phyloP scores from a whole-genome alignment of 2,888 invertebrate genomes.

The Cantharis rufa region DNA sequence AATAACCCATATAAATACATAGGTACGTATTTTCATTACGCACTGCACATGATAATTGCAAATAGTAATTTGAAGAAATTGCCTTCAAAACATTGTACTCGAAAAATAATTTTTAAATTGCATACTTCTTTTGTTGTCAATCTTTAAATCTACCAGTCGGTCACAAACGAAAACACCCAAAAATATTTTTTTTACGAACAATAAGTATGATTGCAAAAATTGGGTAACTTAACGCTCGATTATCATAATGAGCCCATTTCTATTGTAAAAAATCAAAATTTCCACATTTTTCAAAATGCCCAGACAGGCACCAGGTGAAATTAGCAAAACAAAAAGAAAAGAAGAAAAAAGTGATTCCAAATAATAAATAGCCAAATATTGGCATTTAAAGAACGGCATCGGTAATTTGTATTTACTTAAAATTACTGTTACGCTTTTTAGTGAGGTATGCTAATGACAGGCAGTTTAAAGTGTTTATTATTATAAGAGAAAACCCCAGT shows the following conservation, averaged over 20 bases:
- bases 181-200: neutral
- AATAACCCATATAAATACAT: conserved; percentile 11
- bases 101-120: neutral
- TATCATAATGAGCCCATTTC: neutral
- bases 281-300: neutral
- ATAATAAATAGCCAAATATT: no score
- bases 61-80: neutral
- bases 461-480: neutral
- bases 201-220: neutral
- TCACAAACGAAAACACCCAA: neutral
- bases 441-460: neutral
- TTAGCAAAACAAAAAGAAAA: neutral
- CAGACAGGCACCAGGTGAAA: no score
- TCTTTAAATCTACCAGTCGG: neutral
- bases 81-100: neutral
- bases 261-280: neutral
- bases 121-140: neutral
- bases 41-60: conserved; percentile 14
- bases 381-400: neutral
- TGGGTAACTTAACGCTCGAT: neutral
- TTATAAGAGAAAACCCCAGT: neutral
- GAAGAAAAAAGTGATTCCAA: no score
- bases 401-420: neutral
- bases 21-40: neutral
- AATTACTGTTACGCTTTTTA: neutral